Evolutionary conservation across 2,113 vertebrate genomes (phyloP).

Genomic region (Tragelaphus imberbis): DNA sequence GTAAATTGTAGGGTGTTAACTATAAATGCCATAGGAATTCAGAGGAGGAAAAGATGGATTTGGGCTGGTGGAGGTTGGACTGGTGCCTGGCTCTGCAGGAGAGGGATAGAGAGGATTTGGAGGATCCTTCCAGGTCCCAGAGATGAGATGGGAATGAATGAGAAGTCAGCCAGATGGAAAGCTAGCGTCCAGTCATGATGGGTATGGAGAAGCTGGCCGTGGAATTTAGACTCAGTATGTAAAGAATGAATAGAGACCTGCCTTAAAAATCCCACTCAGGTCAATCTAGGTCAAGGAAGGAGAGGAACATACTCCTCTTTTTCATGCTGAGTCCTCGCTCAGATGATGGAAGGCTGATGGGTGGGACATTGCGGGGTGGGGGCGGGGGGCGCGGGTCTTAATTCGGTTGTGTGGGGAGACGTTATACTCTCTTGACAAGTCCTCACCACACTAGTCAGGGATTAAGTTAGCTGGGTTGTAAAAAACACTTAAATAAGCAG

Average conservation of each 20-base stretch:
- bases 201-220: neutral
- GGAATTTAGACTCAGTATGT: neutral
- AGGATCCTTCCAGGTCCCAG: neutral
- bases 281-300: neutral
- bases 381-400: neutral
- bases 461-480: neutral
- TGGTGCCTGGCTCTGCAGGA: neutral
- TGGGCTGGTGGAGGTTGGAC: neutral
- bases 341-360: neutral
- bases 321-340: neutral
- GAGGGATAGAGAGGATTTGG: neutral
- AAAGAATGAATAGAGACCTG: neutral
- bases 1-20: slow-evolving; percentile 53
- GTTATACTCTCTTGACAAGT: neutral
- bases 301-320: neutral
- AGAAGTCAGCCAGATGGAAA: neutral
- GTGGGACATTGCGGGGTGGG: neutral
- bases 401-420: neutral
- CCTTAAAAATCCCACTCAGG: neutral
- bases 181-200: neutral
- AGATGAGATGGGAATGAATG: neutral
- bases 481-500: neutral
- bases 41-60: slow-evolving; percentile 52
- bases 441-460: neutral
- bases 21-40: slow-evolving; percentile 44